Percentiles rank a stretch among this genome's conserved stretches.
Evolutionary conservation across 2,113 vertebrate genomes (phyloP).

Genomic region (Onychostoma macrolepis): DNA sequence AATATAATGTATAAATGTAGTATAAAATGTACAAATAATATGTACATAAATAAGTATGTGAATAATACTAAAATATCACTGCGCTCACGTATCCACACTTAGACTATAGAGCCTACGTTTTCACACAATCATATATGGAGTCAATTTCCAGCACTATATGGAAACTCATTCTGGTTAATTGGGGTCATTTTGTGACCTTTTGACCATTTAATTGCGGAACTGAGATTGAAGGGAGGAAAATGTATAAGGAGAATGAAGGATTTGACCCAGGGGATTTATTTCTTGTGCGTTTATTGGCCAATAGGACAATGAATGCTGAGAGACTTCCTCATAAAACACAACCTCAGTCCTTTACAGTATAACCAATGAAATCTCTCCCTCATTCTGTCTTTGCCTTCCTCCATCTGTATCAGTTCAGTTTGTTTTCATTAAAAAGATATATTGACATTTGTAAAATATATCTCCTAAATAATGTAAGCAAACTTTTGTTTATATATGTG

Average conservation of each 20-base stretch:
- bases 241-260: not conserved
- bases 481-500: not conserved
- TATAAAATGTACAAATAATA: too few relatives aligned
- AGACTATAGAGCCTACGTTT: not conserved
- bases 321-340: not conserved
- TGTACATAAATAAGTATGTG: not conserved
- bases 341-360: not conserved
- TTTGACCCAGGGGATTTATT: not conserved
- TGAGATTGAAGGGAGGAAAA: constrained; percentile 1
- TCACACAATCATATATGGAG: constrained; percentile 1
- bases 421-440: not conserved
- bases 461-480: not conserved
- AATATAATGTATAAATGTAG: too few relatives aligned
- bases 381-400: not conserved
- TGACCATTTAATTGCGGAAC: not conserved
- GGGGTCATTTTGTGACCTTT: not conserved
- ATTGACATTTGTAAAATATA: not conserved
- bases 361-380: not conserved
- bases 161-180: not conserved
- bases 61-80: not conserved
- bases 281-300: not conserved
- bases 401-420: not conserved
- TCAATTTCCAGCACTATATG: not conserved
- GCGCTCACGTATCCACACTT: not conserved
- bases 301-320: not conserved